Conservation (phyloP, 2,888 invertebrate species). For the Aphodius sticticus region DNA sequence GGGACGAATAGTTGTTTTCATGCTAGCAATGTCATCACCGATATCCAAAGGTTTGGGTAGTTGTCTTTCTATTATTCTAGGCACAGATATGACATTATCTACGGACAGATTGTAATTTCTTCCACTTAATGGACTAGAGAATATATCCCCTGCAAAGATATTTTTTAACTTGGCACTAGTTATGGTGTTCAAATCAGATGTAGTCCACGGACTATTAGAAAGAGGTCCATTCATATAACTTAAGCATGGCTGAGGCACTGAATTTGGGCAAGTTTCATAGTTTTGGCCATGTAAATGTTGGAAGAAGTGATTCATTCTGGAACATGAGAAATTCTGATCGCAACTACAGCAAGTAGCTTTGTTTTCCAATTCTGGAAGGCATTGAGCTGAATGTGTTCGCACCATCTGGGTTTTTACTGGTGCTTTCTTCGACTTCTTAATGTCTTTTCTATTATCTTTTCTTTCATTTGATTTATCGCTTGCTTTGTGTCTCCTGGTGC, state of each 20-base stretch:
- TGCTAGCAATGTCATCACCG: slow-evolving; percentile 22
- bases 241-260: background rate
- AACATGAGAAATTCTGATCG: slow-evolving; percentile 9
- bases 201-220: background rate
- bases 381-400: slow-evolving; percentile 29
- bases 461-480: background rate
- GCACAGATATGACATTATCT: slow-evolving; percentile 10
- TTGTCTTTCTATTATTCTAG: slow-evolving; percentile 19
- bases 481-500: background rate
- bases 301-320: slow-evolving; percentile 23
- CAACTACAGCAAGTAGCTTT: slow-evolving; percentile 29
- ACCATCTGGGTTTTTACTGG: slow-evolving; percentile 31
- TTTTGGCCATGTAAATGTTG: slow-evolving; percentile 16
- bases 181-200: slow-evolving; percentile 11
- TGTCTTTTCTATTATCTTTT: background rate
- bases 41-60: slow-evolving; percentile 35
- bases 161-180: slow-evolving; percentile 30
- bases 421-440: background rate
- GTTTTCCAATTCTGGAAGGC: slow-evolving; percentile 30
- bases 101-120: slow-evolving; percentile 35
- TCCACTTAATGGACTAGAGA: slow-evolving; percentile 38
- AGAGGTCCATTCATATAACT: background rate
- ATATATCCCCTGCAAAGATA: slow-evolving; percentile 29
- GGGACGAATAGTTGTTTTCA: background rate
- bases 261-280: background rate